phyloP scores from a whole-genome alignment of 2,888 invertebrate genomes.

The Melanargia galathea region DNA sequence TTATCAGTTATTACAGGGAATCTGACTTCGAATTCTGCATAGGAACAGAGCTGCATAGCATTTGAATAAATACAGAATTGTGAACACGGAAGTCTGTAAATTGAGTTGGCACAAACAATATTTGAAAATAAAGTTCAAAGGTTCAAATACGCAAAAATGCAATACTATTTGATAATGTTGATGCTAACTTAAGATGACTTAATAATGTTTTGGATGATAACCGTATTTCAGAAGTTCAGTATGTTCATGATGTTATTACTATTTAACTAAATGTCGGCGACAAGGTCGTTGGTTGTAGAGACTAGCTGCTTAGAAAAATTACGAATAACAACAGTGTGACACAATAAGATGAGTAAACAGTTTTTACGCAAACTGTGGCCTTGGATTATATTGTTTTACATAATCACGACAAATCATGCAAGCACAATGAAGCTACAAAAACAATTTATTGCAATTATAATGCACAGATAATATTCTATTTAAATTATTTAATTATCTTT shows the following conservation, averaged over 20 bases:
- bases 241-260: not conserved
- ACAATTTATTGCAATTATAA: slow-evolving; percentile 1
- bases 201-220: not conserved
- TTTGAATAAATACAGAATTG: slow-evolving; percentile 11
- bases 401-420: slow-evolving; percentile 3
- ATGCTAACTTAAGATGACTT: not conserved
- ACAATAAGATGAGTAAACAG: slow-evolving; percentile 41
- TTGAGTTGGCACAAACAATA: slow-evolving; percentile 28
- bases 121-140: slow-evolving; percentile 18
- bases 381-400: slow-evolving; percentile 28
- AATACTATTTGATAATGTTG: not conserved
- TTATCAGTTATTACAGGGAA: slow-evolving; percentile 36
- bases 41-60: slow-evolving; percentile 11
- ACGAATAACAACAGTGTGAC: slow-evolving; percentile 22
- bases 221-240: not conserved
- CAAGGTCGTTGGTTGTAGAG: slow-evolving; percentile 12
- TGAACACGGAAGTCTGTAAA: slow-evolving; percentile 27
- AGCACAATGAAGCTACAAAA: not conserved
- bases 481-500: no score
- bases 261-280: slow-evolving; percentile 21
- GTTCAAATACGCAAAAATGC: slow-evolving; percentile 3
- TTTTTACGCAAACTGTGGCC: slow-evolving; percentile 42
- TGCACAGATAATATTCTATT: no score
- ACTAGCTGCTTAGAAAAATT: slow-evolving; percentile 22
- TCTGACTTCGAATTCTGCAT: slow-evolving; percentile 21